Conservation (phyloP, 2,888 invertebrate genomes). For the Zygaena filipendulae region DNA sequence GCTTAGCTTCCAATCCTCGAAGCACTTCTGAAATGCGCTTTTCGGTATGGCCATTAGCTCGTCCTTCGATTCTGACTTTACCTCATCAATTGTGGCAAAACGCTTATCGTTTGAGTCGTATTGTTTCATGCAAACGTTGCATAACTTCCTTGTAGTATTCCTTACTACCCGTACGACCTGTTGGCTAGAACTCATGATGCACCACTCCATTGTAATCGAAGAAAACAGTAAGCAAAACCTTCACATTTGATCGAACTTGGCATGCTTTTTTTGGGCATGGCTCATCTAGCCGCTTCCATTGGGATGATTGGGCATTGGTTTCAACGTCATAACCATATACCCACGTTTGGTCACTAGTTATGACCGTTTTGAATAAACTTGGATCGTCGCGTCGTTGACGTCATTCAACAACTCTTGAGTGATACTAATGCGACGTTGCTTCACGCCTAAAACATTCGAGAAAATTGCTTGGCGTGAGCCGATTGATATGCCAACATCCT, state of each 20-base stretch:
- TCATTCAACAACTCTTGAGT: neutral
- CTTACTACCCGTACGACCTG: slow-evolving; percentile 9
- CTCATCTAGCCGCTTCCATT: slow-evolving; percentile 4
- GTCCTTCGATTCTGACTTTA: slow-evolving; percentile 1
- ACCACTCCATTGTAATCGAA: slow-evolving; percentile 11
- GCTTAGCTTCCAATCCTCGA: slow-evolving; percentile 9
- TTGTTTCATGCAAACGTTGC: slow-evolving; percentile 11
- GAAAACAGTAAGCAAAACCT: slow-evolving; percentile 10
- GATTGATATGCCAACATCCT: neutral
- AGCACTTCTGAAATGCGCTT: slow-evolving; percentile 14
- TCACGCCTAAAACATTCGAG: neutral
- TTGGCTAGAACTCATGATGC: slow-evolving; percentile 9
- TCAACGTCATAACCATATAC: slow-evolving; percentile 6
- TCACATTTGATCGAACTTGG: slow-evolving; percentile 6
- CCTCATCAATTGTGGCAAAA: slow-evolving; percentile 13
- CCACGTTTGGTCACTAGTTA: slow-evolving; percentile 6
- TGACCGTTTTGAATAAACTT: slow-evolving; percentile 2
- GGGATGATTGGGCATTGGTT: slow-evolving; percentile 5
- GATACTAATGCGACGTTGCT: neutral
- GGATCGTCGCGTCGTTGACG: neutral
- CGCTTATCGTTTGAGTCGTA: slow-evolving; percentile 11
- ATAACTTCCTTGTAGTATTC: slow-evolving; percentile 9
- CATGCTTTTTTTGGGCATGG: slow-evolving; percentile 3
- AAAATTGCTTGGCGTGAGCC: neutral
- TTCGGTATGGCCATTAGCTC: slow-evolving; percentile 3